Conservation (phyloP, 2,113 vertebrate genomes). For the Oxyruncus cristatus region DNA sequence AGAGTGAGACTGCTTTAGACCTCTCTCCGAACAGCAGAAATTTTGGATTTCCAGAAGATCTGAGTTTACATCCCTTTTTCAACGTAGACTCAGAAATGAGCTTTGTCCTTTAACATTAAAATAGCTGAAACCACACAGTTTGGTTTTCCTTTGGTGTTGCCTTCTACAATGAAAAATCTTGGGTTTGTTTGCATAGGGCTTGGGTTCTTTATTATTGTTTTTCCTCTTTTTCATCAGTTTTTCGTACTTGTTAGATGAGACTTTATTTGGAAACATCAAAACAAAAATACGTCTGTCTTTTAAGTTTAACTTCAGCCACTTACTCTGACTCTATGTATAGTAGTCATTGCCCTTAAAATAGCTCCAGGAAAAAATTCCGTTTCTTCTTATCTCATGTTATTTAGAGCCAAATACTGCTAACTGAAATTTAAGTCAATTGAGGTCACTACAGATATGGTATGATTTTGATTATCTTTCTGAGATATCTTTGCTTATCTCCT, state of each 20-base stretch:
- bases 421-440: not conserved
- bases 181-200: not conserved
- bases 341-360: conserved; percentile 44
- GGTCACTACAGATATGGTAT: not conserved
- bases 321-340: conserved; percentile 48
- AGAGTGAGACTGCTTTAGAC: not conserved
- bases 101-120: not conserved
- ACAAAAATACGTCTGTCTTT: conserved; percentile 32
- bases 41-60: not conserved
- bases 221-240: not conserved
- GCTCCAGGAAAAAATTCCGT: conserved; percentile 36
- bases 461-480: not conserved
- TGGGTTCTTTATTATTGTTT: not conserved
- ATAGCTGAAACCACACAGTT: not conserved
- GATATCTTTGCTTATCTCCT: not conserved
- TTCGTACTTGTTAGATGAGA: not conserved
- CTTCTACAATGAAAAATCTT: not conserved
- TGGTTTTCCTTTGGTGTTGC: not conserved
- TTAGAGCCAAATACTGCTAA: not conserved
- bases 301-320: conserved; percentile 28
- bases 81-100: not conserved
- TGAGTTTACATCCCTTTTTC: not conserved
- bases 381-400: conserved; percentile 35
- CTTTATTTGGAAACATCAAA: conserved; percentile 39
- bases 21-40: not conserved